These are phyloP conservation scores for Drosophila leonis DNA, from an alignment of 2,888 invertebrate genomes.

Conservation along the genomic window DNA sequence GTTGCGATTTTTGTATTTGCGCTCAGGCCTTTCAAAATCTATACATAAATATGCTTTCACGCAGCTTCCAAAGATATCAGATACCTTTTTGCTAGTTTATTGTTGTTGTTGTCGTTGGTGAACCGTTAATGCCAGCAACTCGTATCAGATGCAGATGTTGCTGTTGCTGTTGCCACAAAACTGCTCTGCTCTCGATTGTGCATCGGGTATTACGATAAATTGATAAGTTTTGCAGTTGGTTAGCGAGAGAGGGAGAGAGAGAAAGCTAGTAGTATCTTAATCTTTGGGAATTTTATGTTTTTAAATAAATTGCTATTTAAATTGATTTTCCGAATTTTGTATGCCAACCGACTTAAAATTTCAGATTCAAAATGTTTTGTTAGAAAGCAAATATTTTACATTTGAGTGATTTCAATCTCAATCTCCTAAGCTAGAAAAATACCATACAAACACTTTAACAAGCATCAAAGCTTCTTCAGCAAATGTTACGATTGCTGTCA, in stretches of 20 bases:
- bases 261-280: background rate
- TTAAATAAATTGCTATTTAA: no score
- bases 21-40: conserved; percentile 62
- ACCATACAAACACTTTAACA: no score
- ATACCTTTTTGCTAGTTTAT: conserved; percentile 42
- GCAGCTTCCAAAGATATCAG: conserved; percentile 64
- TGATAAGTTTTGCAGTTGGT: conserved; percentile 31
- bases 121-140: conserved; percentile 50
- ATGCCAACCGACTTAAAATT: no score
- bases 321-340: no score
- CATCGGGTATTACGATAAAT: conserved; percentile 42
- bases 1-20: conserved; percentile 16
- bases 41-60: conserved; percentile 81
- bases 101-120: conserved; percentile 26
- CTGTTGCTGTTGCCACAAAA: conserved; percentile 21
- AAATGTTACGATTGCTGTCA: no score
- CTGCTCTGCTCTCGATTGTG: conserved; percentile 46
- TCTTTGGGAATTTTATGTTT: no score
- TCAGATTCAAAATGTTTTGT: no score
- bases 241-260: background rate
- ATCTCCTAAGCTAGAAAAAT: no score
- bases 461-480: no score
- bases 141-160: conserved; percentile 54
- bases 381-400: no score
- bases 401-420: no score